Conservation (phyloP, 1,140 invertebrate genomes). For the Tribolium madens region DNA sequence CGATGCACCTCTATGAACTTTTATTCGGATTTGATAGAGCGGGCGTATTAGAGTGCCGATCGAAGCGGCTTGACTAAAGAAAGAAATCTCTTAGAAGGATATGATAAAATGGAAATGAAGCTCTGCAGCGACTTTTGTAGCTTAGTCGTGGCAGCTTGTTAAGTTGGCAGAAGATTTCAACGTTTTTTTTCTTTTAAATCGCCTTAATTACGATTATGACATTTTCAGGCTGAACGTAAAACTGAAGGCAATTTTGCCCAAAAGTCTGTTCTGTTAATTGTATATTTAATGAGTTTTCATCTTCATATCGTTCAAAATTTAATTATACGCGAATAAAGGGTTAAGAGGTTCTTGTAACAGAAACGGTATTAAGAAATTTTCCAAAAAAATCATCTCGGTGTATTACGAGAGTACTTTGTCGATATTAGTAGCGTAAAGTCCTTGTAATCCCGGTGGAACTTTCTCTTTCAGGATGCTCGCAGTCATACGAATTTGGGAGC, state of each 20-base stretch:
- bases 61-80: conserved; percentile 20
- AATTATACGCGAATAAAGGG: conserved; percentile 23
- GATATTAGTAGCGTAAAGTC: conserved; percentile 5
- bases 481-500: conserved; percentile 94
- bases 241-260: background rate
- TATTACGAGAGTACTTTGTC: background rate
- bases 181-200: conserved; percentile 18
- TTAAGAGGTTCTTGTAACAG: background rate
- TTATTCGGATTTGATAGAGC: conserved; percentile 28
- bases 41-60: background rate
- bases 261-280: conserved; percentile 22
- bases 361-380: background rate
- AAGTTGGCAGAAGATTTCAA: conserved; percentile 1
- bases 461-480: conserved; percentile 79
- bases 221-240: background rate
- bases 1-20: background rate
- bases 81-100: conserved; percentile 37
- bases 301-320: conserved; percentile 16
- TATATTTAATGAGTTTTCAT: conserved; percentile 20
- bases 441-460: background rate
- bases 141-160: conserved; percentile 27
- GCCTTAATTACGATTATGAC: conserved; percentile 32
- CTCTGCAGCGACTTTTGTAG: conserved; percentile 18
- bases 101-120: conserved; percentile 39
- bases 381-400: background rate